Evolutionary conservation across 2,797 vertebrate species (phyloP).

Genomic region (Petrocephalus sullivani): DNA sequence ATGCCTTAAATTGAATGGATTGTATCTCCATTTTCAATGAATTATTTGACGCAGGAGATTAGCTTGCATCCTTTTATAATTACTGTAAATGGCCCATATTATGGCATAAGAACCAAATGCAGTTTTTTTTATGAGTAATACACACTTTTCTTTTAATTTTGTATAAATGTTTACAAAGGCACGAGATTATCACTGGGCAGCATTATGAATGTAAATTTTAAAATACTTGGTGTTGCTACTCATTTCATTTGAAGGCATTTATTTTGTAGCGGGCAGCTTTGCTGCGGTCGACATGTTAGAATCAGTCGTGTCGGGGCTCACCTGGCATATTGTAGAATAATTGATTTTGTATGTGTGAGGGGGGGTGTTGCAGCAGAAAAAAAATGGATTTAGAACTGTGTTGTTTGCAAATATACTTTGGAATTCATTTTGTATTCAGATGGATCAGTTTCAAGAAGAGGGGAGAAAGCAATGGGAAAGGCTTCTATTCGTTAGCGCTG

Average conservation of each 20-base stretch:
- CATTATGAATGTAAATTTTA: conserved; percentile 51
- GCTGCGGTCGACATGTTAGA: conserved; percentile 17
- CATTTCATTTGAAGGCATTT: neutral
- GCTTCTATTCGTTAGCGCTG: conserved; percentile 28
- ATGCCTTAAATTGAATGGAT: conserved; percentile 12
- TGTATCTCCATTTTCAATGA: conserved; percentile 1
- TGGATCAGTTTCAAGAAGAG: neutral
- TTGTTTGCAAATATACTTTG: neutral
- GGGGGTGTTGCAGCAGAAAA: neutral
- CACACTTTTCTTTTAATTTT: neutral
- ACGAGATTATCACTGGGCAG: conserved; percentile 50
- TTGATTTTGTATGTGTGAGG: neutral
- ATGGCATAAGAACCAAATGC: neutral
- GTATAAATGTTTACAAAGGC: conserved; percentile 39
- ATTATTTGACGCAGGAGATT: neutral
- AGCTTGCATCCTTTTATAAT: neutral
- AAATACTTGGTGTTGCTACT: conserved; percentile 9
- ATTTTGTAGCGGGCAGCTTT: conserved; percentile 6
- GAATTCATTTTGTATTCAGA: neutral
- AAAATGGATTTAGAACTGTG: neutral
- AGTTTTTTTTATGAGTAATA: neutral
- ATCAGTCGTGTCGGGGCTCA: conserved; percentile 15
- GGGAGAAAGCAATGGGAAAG: conserved; percentile 13
- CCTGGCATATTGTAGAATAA: conserved; percentile 13
- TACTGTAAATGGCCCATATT: neutral